Base-by-base conservation (phyloP, 2,113 vertebrate genomes). In the Lonchura striata region DNA sequence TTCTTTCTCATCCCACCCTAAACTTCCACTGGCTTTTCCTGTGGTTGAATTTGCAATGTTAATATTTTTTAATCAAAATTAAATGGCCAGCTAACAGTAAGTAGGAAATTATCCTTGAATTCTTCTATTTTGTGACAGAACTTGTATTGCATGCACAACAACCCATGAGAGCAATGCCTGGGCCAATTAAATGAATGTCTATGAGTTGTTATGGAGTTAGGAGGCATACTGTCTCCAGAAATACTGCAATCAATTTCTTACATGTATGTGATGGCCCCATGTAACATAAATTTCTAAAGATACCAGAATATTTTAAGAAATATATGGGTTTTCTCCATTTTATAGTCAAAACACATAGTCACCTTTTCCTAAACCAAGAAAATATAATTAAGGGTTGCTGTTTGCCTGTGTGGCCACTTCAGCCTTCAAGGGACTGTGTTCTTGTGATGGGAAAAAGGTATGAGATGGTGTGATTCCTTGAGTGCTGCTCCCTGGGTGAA, bases 1-100 rank as follows among this genome's bases (percentile, higher is more conserved):
- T 50, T n/a, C 82, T 97, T 93, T 94, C 63, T 77, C 66, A 88
- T 56, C 90, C 78, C 85, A 90, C 82, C 75, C 86, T 93, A 88
- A 91, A 57, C 80, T 92, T 85, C 88, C 3, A 1, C 15, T 93
- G 7, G 6, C 41, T 95, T 84, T 75, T 89, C 69, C 56, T 93
- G 4, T 5, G 3, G 37, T 52, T 75, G 49, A 82, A 54, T 95
- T 88, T 70, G 50, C 28, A 53, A 47, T 2, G 2, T 69, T 57
- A 68, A 2, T 1, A 11, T 76, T 88, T 61, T 80, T 22, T 6
- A 3, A 20, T 68, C 30, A 42, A 60, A 79, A 79, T 39, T 17
- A 44, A 65, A 71, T 11, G 16, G 5, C 20, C 4, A 68, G 10
- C 24, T 83, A 72, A 39, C 50, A 42, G 25, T 57, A 57, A 82